phyloP scores from a whole-genome alignment of 2,888 invertebrate genomes.

The Hyalella azteca region DNA sequence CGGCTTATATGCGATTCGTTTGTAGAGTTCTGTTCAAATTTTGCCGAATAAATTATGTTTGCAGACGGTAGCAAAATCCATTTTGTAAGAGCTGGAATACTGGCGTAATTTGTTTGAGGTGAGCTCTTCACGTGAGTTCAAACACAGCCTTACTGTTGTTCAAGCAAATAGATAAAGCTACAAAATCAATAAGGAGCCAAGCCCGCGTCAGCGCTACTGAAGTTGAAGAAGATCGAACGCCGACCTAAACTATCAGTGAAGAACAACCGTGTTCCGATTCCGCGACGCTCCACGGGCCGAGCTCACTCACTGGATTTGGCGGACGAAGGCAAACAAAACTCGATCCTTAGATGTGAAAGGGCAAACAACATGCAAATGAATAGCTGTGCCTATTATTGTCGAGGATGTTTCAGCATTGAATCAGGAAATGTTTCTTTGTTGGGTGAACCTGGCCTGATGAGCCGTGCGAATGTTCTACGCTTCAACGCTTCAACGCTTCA shows the following conservation, averaged over 20 bases:
- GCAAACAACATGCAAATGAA: neutral
- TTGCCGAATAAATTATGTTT: constrained; percentile 6
- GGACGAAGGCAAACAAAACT: neutral
- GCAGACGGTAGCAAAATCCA: constrained; percentile 23
- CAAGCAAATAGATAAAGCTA: constrained; percentile 36
- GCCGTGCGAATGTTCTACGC: too few species aligned
- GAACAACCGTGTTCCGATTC: constrained; percentile 1
- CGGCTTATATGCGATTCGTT: neutral
- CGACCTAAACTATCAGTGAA: constrained; percentile 15
- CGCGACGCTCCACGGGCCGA: neutral
- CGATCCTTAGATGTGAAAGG: neutral
- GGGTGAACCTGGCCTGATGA: too few species aligned
- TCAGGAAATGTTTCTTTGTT: too few species aligned
- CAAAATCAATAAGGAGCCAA: constrained; percentile 25
- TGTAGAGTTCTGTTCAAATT: constrained; percentile 2
- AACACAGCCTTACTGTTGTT: constrained; percentile 24
- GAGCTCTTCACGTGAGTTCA: constrained; percentile 20
- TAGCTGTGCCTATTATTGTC: neutral
- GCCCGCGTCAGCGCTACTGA: constrained; percentile 15
- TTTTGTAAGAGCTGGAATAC: constrained; percentile 18
- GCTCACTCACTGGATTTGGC: neutral
- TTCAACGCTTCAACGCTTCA: too few species aligned
- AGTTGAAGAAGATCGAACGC: constrained; percentile 30
- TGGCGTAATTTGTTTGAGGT: constrained; percentile 27
- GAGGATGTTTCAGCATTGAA: neutral